A percentile compares a stretch with the other conserved stretches of the same genome.
phyloP scores from a whole-genome alignment of 2,113 vertebrate genomes.

The Brevimyrus niger region DNA sequence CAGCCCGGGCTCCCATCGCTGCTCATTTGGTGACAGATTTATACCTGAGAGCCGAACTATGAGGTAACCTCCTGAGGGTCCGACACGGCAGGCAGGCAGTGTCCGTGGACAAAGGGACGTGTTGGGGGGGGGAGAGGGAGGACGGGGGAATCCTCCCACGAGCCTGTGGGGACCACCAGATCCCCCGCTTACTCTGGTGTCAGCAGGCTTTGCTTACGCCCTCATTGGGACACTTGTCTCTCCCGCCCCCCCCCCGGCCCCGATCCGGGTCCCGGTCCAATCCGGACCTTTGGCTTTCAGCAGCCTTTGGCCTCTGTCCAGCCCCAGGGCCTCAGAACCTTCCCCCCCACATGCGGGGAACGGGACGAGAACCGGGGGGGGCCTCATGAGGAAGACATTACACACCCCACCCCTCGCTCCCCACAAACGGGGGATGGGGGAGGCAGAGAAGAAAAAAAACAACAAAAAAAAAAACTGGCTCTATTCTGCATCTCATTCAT shows the following conservation, averaged over 20 bases:
- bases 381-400: slow-evolving; percentile 26
- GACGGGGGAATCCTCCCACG: not conserved
- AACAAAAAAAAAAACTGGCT: not conserved
- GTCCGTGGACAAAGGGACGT: not conserved
- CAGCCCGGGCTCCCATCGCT: not conserved
- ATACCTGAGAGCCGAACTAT: not conserved
- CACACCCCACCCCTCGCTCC: slow-evolving; percentile 10
- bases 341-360: not conserved
- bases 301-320: not conserved
- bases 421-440: not conserved
- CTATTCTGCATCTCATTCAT: slow-evolving; percentile 29
- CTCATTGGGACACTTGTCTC: not conserved
- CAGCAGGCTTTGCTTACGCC: not conserved
- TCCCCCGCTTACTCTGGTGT: not conserved
- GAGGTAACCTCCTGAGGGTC: not conserved
- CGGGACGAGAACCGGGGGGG: not conserved
- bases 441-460: not conserved
- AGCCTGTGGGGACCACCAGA: not conserved
- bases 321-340: not conserved
- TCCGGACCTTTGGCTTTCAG: not conserved
- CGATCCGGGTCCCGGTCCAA: not conserved
- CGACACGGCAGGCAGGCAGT: not conserved
- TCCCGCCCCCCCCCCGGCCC: too few relatives aligned
- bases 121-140: not conserved
- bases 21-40: not conserved